phyloP scores from a whole-genome alignment of 2,888 invertebrate genomes.

The Apotomis betuletana region DNA sequence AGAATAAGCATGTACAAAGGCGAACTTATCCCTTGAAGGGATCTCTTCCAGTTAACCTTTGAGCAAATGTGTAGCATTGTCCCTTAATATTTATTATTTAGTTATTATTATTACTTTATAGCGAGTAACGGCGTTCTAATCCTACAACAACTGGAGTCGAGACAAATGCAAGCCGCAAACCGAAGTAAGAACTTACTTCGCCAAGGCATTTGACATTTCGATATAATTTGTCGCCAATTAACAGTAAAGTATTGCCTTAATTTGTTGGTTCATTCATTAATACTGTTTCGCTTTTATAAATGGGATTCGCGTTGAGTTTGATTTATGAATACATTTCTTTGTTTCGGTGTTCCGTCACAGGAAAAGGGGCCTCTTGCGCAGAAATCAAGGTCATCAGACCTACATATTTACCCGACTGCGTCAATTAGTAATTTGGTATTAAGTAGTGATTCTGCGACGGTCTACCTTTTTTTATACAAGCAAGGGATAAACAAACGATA shows the following conservation, averaged over 20 bases:
- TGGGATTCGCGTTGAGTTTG: slow-evolving; percentile 17
- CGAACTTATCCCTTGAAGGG: too few relatives aligned
- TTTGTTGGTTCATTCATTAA: slow-evolving; percentile 27
- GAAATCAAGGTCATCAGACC: too few relatives aligned
- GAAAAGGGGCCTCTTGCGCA: neutral
- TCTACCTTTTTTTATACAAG: too few relatives aligned
- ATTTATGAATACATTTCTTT: slow-evolving; percentile 26
- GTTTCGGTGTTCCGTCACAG: slow-evolving; percentile 1
- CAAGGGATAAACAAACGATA: too few relatives aligned
- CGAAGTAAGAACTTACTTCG: neutral
- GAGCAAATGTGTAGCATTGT: too few relatives aligned
- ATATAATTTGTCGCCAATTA: slow-evolving; percentile 36
- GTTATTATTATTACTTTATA: neutral
- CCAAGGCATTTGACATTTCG: neutral
- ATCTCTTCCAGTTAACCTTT: too few relatives aligned
- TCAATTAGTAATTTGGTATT: too few relatives aligned
- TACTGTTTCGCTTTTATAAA: slow-evolving; percentile 17
- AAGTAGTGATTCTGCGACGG: too few relatives aligned
- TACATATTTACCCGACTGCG: too few relatives aligned
- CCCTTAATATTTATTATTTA: too few relatives aligned
- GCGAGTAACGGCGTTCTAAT: slow-evolving; percentile 7
- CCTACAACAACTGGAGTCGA: neutral
- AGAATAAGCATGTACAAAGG: too few relatives aligned
- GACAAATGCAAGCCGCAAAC: neutral
- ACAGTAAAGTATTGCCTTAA: slow-evolving; percentile 33